phyloP scores from a whole-genome alignment of 1,140 invertebrate genomes.

The Tigriopus japonicus region DNA sequence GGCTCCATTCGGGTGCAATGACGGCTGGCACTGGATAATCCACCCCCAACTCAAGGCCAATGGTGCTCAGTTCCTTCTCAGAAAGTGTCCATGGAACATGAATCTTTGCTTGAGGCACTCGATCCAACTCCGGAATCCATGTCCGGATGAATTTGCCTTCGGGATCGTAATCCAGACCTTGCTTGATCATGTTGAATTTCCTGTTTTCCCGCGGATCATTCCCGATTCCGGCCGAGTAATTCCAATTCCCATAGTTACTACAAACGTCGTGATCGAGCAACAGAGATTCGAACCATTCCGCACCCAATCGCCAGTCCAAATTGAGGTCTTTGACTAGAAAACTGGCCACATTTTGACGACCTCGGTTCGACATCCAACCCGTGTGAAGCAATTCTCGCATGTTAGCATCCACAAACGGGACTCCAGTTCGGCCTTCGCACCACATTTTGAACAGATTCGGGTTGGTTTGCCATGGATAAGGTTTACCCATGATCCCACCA shows the following conservation, averaged over 20 bases:
- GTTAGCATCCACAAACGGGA: no score
- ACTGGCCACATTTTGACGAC: no score
- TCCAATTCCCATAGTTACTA: conserved; percentile 32
- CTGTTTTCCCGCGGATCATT: conserved; percentile 29
- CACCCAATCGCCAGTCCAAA: conserved; percentile 30
- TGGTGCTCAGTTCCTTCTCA: neutral
- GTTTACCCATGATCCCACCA: no score
- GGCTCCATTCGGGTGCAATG: conserved; percentile 16
- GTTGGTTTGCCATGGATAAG: no score
- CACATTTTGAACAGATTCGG: no score
- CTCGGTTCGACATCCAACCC: no score
- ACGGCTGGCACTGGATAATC: conserved; percentile 16
- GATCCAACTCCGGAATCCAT: conserved; percentile 16
- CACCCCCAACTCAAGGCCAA: neutral
- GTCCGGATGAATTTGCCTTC: conserved; percentile 17
- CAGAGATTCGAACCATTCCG: conserved; percentile 29
- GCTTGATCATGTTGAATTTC: conserved; percentile 30
- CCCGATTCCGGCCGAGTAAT: conserved; percentile 28
- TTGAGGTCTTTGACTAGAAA: no score
- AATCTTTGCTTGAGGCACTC: conserved; percentile 9
- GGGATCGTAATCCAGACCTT: conserved; percentile 28
- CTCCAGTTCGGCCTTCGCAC: no score
- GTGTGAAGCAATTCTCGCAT: no score
- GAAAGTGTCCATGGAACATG: conserved; percentile 16
- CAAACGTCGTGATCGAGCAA: conserved; percentile 30